phyloP scores from a whole-genome alignment of 2,888 invertebrate species.

The Acanthopleura granulata region DNA sequence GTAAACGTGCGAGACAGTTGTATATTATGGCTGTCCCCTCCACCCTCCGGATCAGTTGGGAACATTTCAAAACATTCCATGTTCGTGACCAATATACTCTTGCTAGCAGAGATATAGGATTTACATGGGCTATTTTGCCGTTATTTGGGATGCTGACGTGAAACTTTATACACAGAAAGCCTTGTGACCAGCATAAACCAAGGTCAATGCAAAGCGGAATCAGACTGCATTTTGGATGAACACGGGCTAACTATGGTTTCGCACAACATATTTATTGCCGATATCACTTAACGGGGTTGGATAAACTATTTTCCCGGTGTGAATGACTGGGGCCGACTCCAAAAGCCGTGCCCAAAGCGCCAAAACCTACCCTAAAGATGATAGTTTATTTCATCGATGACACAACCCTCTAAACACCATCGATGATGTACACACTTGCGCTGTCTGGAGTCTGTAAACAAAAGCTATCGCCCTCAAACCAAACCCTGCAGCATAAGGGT shows the following conservation, averaged over 20 bases:
- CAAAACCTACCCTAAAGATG: neutral
- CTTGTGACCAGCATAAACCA: no score
- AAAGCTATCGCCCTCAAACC: neutral
- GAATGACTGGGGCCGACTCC: neutral
- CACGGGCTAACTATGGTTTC: neutral
- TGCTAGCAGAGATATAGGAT: no score
- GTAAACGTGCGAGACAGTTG: no score
- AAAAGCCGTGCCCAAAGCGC: neutral
- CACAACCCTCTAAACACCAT: neutral
- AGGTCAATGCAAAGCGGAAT: no score
- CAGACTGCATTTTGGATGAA: neutral
- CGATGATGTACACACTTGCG: conserved; percentile 1
- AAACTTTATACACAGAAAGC: no score
- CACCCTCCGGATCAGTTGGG: no score
- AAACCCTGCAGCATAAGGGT: no score
- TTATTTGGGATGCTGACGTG: no score
- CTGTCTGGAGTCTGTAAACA: conserved; percentile 1
- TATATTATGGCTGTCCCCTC: no score
- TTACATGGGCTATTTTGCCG: no score
- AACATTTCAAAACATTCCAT: no score
- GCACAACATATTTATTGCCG: conserved; percentile 7
- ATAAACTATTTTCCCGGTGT: neutral
- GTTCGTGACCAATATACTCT: no score
- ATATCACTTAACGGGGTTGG: neutral
- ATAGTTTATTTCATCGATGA: conserved; percentile 12